A percentile compares a stretch with the other conserved stretches of the same genome.
Evolutionary conservation across 2,888 invertebrate genomes (phyloP).

Genomic region (Himalopsyche tibetana): DNA sequence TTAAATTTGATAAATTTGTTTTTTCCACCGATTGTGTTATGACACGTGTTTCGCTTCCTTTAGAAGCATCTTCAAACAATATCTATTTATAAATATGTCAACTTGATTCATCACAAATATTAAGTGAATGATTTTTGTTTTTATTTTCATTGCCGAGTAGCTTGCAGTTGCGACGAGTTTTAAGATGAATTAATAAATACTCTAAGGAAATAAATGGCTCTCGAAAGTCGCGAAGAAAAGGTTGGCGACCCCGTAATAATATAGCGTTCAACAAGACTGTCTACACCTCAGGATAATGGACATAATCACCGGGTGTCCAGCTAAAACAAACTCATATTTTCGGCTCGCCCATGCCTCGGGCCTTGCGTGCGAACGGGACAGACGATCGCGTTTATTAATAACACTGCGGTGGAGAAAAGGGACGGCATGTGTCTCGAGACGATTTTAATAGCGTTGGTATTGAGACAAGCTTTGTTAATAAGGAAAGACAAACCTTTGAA

Average conservation of each 20-base stretch:
- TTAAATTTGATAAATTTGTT: no score
- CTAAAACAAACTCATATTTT: slow-evolving; percentile 65
- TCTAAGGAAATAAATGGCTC: not conserved
- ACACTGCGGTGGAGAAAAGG: slow-evolving; percentile 44
- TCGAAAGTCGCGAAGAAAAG: slow-evolving; percentile 38
- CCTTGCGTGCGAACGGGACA: slow-evolving; percentile 48
- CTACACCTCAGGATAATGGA: slow-evolving; percentile 60
- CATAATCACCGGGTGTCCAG: slow-evolving; percentile 63
- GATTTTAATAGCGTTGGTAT: slow-evolving; percentile 29
- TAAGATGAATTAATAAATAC: no score
- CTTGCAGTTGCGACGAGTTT: no score
- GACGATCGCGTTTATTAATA: slow-evolving; percentile 48
- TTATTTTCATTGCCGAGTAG: no score
- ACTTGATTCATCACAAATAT: no score
- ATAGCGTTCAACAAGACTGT: slow-evolving; percentile 55
- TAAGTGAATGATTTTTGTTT: no score
- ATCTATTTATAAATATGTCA: no score
- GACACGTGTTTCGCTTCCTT: no score
- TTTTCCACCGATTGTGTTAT: no score
- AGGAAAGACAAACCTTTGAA: not conserved
- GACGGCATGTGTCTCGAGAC: slow-evolving; percentile 19
- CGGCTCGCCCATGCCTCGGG: slow-evolving; percentile 49
- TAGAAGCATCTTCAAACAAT: no score
- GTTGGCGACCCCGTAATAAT: slow-evolving; percentile 57
- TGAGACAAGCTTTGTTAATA: slow-evolving; percentile 36